Conservation (phyloP, 2,888 invertebrate genomes). For the Spodoptera picta region DNA sequence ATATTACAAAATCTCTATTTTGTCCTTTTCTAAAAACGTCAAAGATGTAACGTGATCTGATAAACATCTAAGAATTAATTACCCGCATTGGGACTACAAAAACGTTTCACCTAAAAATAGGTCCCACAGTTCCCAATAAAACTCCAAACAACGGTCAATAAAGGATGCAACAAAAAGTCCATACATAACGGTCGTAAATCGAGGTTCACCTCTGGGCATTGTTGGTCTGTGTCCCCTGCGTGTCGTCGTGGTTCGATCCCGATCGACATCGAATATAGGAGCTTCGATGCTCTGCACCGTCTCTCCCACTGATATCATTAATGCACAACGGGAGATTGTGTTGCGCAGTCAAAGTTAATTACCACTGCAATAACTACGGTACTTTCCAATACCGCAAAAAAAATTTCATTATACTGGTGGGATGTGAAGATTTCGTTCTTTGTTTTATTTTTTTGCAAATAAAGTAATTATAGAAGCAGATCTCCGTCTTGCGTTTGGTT, state of each 20-base stretch:
- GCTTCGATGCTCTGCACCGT: constrained; percentile 56
- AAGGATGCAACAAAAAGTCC: constrained; percentile 56
- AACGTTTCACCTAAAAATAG: constrained; percentile 9
- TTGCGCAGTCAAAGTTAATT: constrained; percentile 65
- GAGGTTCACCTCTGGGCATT: constrained; percentile 58
- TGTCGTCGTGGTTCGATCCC: constrained; percentile 67
- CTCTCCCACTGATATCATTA: constrained; percentile 67
- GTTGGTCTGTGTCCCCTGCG: constrained; percentile 68
- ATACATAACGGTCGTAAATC: constrained; percentile 60
- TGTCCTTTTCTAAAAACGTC: too few species aligned
- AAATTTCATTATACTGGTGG: neutral
- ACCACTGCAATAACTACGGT: constrained; percentile 49
- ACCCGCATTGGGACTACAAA: too few species aligned
- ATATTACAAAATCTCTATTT: too few species aligned
- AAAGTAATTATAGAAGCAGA: constrained; percentile 7
- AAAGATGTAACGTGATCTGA: too few species aligned
- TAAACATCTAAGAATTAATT: too few species aligned
- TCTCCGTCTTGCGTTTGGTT: constrained; percentile 13
- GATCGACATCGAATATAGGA: constrained; percentile 69
- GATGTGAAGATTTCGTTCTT: neutral
- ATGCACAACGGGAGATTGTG: constrained; percentile 66
- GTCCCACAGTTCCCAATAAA: constrained; percentile 18
- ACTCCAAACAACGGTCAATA: constrained; percentile 49
- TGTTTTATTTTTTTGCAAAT: constrained; percentile 1
- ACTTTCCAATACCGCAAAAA: constrained; percentile 34